Evolutionary conservation across 2,797 vertebrate genomes (phyloP).

Genomic region (Harpagifer antarcticus): DNA sequence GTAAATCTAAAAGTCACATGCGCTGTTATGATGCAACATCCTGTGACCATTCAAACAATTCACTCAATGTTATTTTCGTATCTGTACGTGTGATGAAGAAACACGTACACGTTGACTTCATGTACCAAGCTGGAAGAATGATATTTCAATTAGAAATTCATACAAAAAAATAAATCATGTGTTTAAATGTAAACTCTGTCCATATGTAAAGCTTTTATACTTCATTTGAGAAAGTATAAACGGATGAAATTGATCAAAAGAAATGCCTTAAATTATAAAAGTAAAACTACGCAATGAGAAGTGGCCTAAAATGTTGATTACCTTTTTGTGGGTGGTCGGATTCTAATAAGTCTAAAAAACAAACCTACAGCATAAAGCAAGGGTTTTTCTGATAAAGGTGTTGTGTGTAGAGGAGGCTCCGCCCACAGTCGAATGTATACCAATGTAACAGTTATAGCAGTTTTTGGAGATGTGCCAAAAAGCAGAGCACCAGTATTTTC

Average conservation of each 20-base stretch:
- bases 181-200: not conserved
- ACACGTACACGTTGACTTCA: not conserved
- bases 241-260: conserved; percentile 5
- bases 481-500: conserved; percentile 56
- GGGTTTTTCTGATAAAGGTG: not conserved
- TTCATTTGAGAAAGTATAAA: not conserved
- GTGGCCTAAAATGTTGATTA: not conserved
- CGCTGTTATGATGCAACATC: not conserved
- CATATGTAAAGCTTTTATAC: not conserved
- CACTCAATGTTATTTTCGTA: conserved; percentile 36
- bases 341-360: not conserved
- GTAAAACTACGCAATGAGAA: not conserved
- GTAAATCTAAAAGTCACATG: conserved; percentile 16
- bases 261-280: conserved; percentile 51
- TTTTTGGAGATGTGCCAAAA: conserved; percentile 62
- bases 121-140: not conserved
- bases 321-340: not conserved
- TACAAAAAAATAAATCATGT: too few relatives aligned
- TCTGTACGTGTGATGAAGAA: not conserved
- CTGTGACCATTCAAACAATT: conserved; percentile 37
- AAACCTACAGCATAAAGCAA: not conserved
- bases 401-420: not conserved
- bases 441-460: conserved; percentile 24
- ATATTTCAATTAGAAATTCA: not conserved
- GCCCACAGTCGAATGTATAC: conserved; percentile 46